phyloP scores from a whole-genome alignment of 2,797 vertebrate species.

The Picus viridis region DNA sequence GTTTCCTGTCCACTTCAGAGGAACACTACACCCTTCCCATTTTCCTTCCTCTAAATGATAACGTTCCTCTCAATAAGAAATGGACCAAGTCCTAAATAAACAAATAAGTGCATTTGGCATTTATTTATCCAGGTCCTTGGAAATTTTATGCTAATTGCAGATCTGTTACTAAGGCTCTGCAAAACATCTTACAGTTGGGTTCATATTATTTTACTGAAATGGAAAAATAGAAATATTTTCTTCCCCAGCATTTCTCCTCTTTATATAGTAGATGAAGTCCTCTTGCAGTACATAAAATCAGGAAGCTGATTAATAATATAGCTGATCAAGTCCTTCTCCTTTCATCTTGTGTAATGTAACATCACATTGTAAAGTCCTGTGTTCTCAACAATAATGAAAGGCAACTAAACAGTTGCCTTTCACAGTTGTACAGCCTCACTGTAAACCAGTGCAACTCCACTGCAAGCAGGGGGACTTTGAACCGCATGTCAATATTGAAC shows the following conservation, averaged over 20 bases:
- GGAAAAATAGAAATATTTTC: neutral
- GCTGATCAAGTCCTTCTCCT: neutral
- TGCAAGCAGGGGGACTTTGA: neutral
- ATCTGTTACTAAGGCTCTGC: conserved; percentile 20
- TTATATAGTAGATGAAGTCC: neutral
- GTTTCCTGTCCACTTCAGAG: neutral
- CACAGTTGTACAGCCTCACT: too few relatives aligned
- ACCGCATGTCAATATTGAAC: neutral
- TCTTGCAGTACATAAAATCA: neutral
- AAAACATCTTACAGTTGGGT: neutral
- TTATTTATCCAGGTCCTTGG: conserved; percentile 20
- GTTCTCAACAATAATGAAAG: neutral
- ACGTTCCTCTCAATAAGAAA: conserved; percentile 22
- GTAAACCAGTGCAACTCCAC: neutral
- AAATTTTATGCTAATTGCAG: conserved; percentile 37
- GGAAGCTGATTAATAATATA: neutral
- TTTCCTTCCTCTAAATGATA: conserved; percentile 26
- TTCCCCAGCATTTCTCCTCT: neutral
- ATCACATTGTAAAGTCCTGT: neutral
- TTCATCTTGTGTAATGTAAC: neutral
- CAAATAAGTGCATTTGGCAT: conserved; percentile 25
- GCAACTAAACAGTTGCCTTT: neutral
- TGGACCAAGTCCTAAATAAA: conserved; percentile 39
- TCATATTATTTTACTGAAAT: neutral
- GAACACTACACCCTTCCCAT: neutral